These are phyloP conservation scores for Cistogaster globosa DNA, from an alignment of 2,888 invertebrate species.

Conservation along the genomic window DNA sequence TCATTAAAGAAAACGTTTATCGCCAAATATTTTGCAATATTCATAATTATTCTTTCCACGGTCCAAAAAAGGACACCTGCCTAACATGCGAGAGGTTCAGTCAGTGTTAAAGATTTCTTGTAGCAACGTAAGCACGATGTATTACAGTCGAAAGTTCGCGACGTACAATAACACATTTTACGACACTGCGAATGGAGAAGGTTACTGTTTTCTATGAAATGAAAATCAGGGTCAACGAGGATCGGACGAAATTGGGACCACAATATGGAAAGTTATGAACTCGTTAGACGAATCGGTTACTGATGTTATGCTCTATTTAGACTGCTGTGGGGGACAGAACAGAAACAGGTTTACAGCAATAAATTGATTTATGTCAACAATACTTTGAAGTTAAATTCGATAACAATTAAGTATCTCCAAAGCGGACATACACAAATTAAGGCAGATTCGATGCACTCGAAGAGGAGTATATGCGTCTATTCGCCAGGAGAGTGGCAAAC, in stretches of 20 bases:
- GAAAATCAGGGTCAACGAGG: constrained; percentile 22
- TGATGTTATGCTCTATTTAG: constrained; percentile 35
- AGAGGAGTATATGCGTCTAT: constrained; percentile 20
- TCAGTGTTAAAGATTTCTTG: constrained; percentile 20
- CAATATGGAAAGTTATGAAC: too few species aligned
- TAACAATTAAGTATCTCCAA: constrained; percentile 27
- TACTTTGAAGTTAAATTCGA: constrained; percentile 27
- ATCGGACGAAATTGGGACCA: too few species aligned
- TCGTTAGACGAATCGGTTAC: constrained; percentile 36
- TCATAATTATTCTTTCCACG: constrained; percentile 26
- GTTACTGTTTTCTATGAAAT: constrained; percentile 30
- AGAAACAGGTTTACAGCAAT: constrained; percentile 18
- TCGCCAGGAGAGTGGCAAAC: constrained; percentile 38
- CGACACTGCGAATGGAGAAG: constrained; percentile 25
- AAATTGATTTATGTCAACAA: too few species aligned
- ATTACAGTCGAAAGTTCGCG: too few species aligned
- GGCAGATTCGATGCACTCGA: constrained; percentile 42
- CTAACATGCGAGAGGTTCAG: constrained; percentile 18
- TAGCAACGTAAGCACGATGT: too few species aligned
- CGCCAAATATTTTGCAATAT: constrained; percentile 19
- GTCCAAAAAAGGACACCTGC: constrained; percentile 9
- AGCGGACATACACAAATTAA: constrained; percentile 40
- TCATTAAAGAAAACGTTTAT: constrained; percentile 21
- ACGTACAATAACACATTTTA: too few species aligned
- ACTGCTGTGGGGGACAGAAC: constrained; percentile 33